Percentiles rank a stretch among this genome's conserved stretches.
These are phyloP conservation scores for Orchestia grillus DNA, from an alignment of 1,140 invertebrate species.

Conservation along the genomic window DNA sequence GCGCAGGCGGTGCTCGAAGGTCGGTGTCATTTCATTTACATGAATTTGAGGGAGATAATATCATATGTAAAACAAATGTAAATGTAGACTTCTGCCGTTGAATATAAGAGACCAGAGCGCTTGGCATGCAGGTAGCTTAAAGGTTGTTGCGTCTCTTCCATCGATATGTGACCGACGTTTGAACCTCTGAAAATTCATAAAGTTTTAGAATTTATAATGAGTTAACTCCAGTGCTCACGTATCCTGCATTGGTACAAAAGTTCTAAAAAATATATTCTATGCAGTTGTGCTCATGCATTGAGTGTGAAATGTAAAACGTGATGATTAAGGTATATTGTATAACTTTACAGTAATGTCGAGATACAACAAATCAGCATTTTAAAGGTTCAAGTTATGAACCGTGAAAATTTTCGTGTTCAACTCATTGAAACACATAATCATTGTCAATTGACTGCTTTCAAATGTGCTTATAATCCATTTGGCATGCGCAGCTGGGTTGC, in stretches of 20 bases:
- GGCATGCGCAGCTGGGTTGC: too few species aligned
- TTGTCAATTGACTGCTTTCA: too few species aligned
- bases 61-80: not conserved
- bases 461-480: too few species aligned
- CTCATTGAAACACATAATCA: too few species aligned
- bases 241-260: not conserved
- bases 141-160: not conserved
- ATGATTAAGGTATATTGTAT: too few species aligned
- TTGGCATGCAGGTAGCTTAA: not conserved
- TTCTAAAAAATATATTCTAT: not conserved
- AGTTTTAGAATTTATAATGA: not conserved
- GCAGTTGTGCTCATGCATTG: not conserved
- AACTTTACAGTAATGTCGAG: too few species aligned
- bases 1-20: not conserved
- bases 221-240: not conserved
- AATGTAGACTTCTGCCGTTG: not conserved
- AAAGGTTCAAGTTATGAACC: too few species aligned
- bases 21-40: not conserved
- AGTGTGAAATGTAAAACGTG: not conserved
- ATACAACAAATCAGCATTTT: too few species aligned
- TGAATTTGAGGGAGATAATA: not conserved
- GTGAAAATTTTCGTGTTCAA: too few species aligned
- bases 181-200: not conserved
- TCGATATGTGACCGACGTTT: not conserved
- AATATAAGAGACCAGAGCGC: not conserved